phyloP scores from a whole-genome alignment of 2,888 invertebrate genomes.

The Aethes cnicana region DNA sequence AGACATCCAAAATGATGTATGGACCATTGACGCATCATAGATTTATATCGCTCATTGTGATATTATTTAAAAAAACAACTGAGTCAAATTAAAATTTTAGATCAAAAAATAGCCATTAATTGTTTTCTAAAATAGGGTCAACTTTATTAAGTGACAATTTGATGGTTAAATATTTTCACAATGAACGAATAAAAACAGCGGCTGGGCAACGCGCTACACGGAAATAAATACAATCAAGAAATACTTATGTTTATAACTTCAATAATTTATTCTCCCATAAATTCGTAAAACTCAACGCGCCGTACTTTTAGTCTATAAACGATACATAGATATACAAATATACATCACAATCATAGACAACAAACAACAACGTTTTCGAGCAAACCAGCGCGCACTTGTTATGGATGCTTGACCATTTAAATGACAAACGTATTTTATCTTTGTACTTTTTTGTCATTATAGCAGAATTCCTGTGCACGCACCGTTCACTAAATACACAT shows the following conservation, averaged over 20 bases:
- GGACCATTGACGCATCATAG: background rate
- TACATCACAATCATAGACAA: slow-evolving; percentile 53
- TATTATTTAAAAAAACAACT: background rate
- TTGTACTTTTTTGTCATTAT: background rate
- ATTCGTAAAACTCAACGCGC: slow-evolving; percentile 62
- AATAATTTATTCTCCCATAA: slow-evolving; percentile 52
- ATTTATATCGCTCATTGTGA: background rate
- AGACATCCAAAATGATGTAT: background rate
- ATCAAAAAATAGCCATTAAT: too few relatives aligned
- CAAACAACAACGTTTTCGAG: slow-evolving; percentile 49
- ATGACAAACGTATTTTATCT: too few relatives aligned
- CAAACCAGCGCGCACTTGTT: background rate
- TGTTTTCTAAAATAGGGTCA: too few relatives aligned
- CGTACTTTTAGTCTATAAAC: slow-evolving; percentile 45
- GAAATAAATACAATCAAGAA: slow-evolving; percentile 36
- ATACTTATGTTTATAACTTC: slow-evolving; percentile 28
- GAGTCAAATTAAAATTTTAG: too few relatives aligned
- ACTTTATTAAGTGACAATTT: background rate
- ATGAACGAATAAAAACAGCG: slow-evolving; percentile 4
- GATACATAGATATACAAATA: slow-evolving; percentile 52
- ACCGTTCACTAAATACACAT: slow-evolving; percentile 2
- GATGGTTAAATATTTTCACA: background rate
- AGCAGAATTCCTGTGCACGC: background rate
- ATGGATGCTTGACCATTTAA: too few relatives aligned
- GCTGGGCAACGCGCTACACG: slow-evolving; percentile 1